These are phyloP conservation scores for Pluvialis apricaria DNA, from an alignment of 2,113 vertebrate genomes.

Conservation along the genomic window DNA sequence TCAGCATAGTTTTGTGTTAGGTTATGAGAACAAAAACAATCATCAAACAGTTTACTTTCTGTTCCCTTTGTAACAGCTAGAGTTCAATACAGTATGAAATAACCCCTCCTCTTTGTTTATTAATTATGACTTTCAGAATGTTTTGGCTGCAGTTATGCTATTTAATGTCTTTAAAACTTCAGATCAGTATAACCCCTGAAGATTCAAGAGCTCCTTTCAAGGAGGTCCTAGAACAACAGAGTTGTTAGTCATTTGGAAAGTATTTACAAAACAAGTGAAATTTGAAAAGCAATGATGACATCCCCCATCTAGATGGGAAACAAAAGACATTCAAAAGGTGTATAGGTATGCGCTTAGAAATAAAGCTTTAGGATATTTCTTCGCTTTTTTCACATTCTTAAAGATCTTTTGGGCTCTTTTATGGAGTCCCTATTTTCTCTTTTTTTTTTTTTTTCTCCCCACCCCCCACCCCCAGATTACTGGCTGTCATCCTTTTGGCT, in stretches of 20 bases:
- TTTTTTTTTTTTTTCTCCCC: no score
- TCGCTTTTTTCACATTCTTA: background rate
- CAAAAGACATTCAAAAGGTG: background rate
- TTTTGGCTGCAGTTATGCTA: background rate
- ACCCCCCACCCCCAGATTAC: background rate
- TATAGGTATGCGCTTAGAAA: background rate
- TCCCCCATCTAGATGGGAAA: background rate
- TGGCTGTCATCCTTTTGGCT: background rate
- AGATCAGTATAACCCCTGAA: background rate
- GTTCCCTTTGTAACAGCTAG: background rate
- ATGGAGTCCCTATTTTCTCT: background rate
- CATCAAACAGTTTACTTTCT: slow-evolving; percentile 33
- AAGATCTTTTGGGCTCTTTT: background rate
- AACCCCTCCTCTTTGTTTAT: background rate
- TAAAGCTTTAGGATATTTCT: background rate
- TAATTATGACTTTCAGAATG: background rate
- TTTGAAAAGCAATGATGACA: background rate
- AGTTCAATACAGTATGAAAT: background rate
- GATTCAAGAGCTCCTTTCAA: background rate
- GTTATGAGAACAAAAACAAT: slow-evolving; percentile 39
- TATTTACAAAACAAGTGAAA: slow-evolving; percentile 34
- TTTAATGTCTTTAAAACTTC: background rate
- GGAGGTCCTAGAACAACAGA: slow-evolving; percentile 8
- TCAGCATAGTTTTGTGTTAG: slow-evolving; percentile 42
- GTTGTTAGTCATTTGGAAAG: slow-evolving; percentile 29